Evolutionary conservation across 2,113 vertebrate genomes (phyloP).

Genomic region (Lepus americanus): DNA sequence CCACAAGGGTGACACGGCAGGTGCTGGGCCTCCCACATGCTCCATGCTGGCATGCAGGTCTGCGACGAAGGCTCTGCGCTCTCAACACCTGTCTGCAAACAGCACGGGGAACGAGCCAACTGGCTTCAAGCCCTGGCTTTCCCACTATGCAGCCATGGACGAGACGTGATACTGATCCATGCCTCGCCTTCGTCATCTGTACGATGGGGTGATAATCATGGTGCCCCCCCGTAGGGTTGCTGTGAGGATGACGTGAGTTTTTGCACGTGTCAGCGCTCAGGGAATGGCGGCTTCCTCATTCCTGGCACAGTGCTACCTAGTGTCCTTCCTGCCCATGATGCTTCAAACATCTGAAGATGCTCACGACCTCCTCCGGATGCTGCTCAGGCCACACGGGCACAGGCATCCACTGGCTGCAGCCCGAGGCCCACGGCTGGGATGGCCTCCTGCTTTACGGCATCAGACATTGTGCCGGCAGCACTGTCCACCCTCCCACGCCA

Average conservation of each 20-base stretch:
- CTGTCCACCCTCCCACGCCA: neutral
- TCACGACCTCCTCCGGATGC: neutral
- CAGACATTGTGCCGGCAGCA: neutral
- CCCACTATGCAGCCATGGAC: neutral
- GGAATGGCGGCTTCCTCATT: neutral
- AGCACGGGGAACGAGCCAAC: rapidly evolving
- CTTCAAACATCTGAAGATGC: neutral
- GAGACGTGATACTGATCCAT: neutral
- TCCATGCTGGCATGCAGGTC: neutral
- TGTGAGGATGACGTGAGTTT: neutral
- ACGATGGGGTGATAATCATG: neutral
- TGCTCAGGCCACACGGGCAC: neutral
- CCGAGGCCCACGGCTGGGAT: rapidly evolving
- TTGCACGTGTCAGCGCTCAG: rapidly evolving
- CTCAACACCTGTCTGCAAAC: neutral
- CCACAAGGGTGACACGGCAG: neutral
- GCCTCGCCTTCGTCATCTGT: neutral
- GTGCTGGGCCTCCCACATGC: no score
- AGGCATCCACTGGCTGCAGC: neutral
- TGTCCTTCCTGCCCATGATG: rapidly evolving
- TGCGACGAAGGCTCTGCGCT: neutral
- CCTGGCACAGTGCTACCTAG: neutral
- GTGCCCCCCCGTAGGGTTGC: neutral
- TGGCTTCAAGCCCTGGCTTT: neutral
- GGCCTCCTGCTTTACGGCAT: neutral